Percentiles rank a stretch among this genome's conserved stretches.
These are phyloP conservation scores for Hypomesus transpacificus DNA, from an alignment of 2,113 vertebrate genomes.

Conservation along the genomic window DNA sequence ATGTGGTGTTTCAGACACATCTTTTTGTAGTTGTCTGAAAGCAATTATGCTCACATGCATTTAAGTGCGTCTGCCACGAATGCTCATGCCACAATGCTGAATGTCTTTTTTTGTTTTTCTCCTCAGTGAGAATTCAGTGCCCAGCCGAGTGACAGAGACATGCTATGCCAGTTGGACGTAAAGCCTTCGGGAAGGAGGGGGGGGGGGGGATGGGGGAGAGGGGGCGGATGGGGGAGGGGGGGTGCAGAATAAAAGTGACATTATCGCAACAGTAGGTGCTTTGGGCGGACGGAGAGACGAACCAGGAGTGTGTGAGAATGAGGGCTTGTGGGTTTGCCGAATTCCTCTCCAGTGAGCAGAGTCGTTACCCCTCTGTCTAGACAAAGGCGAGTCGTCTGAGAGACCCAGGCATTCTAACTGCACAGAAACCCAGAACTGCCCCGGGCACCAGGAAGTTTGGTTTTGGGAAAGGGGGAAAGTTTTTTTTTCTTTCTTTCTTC, in stretches of 20 bases:
- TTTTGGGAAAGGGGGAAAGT: not conserved
- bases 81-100: no score
- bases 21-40: no score
- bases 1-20: no score
- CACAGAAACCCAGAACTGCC: conserved; percentile 48
- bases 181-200: not conserved
- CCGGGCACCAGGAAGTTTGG: conserved; percentile 38
- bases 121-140: no score
- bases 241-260: no score
- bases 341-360: conserved; percentile 67
- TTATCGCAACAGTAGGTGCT: no score
- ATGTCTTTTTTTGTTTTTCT: no score
- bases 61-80: no score
- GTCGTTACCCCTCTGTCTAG: conserved; percentile 65
- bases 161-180: no score
- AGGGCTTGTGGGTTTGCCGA: conserved; percentile 54
- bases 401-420: conserved; percentile 35
- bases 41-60: no score
- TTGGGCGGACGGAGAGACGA: no score
- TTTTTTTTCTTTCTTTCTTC: not conserved
- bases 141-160: no score
- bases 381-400: conserved; percentile 63
- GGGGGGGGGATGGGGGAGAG: conserved; percentile 37
- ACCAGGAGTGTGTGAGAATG: conserved; percentile 57
- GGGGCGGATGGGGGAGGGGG: conserved; percentile 28